Evolutionary conservation across 2,113 vertebrate genomes (phyloP).

Genomic region (Cebus imitator): DNA sequence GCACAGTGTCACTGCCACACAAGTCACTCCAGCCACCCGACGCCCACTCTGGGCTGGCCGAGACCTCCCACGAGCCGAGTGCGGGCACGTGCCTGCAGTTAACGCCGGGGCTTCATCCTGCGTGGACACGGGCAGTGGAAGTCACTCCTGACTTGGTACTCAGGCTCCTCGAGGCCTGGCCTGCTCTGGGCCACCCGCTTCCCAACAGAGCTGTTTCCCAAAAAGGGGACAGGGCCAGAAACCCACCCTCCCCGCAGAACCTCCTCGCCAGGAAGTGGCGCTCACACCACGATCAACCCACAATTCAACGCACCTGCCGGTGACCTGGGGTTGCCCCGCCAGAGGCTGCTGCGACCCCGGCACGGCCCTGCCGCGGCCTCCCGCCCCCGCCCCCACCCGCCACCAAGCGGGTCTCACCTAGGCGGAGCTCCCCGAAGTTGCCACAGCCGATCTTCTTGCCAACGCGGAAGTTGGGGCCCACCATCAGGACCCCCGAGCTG

Average conservation of each 20-base stretch:
- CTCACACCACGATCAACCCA: background rate
- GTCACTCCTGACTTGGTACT: too few relatives aligned
- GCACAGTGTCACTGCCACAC: background rate
- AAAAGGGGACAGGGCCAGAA: background rate
- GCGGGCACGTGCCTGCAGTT: background rate
- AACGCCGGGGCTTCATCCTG: background rate
- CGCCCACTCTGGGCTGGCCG: rapidly evolving
- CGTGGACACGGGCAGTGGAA: too few relatives aligned
- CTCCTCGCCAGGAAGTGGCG: background rate
- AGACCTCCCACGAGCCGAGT: background rate
- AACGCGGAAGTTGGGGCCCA: conserved; percentile 97
- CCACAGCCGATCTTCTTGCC: conserved; percentile 98
- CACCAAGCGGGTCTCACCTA: conserved; percentile 87
- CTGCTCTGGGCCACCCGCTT: too few relatives aligned
- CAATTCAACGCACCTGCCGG: too few relatives aligned
- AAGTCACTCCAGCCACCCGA: background rate
- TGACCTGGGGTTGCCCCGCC: too few relatives aligned
- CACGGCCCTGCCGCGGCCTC: background rate
- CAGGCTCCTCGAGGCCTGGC: too few relatives aligned
- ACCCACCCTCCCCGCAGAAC: too few relatives aligned
- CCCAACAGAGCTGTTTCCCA: background rate
- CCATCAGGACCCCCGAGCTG: conserved; percentile 96
- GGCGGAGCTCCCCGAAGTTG: conserved; percentile 96
- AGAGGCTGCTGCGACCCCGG: too few relatives aligned
- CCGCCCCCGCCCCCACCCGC: rapidly evolving